Conservation (phyloP, 2,113 vertebrate species). For the Perccottus glenii region DNA sequence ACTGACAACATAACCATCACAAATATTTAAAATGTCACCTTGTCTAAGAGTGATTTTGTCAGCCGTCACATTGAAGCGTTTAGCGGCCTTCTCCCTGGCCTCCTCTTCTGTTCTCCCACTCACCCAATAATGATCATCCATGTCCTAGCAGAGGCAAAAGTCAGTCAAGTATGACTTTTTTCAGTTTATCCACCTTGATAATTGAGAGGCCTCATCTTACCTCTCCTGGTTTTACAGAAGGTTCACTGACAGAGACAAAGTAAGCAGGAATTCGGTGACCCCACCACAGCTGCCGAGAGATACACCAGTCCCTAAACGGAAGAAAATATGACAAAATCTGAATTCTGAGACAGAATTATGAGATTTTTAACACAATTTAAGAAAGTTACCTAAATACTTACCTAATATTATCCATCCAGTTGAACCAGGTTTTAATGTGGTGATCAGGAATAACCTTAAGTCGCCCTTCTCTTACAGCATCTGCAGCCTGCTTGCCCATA, state of each 20-base stretch:
- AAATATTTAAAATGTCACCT: slow-evolving; percentile 72
- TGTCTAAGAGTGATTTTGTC: slow-evolving; percentile 86
- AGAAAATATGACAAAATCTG: background rate
- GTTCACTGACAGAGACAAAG: slow-evolving; percentile 83
- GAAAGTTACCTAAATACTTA: slow-evolving; percentile 78
- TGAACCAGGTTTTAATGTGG: slow-evolving; percentile 89
- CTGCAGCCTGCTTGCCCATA: slow-evolving; percentile 88
- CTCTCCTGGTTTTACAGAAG: slow-evolving; percentile 83
- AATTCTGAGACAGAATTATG: too few species aligned
- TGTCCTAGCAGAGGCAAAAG: slow-evolving; percentile 74
- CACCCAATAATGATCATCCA: slow-evolving; percentile 88
- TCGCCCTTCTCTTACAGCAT: slow-evolving; percentile 82
- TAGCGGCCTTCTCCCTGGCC: slow-evolving; percentile 85
- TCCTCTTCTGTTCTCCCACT: slow-evolving; percentile 84
- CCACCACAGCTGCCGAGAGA: slow-evolving; percentile 94
- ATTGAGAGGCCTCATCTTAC: slow-evolving; percentile 56
- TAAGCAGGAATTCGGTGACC: slow-evolving; percentile 91
- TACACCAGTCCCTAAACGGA: slow-evolving; percentile 86
- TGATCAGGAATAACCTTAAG: slow-evolving; percentile 88
- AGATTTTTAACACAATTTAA: too few species aligned
- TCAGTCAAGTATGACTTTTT: slow-evolving; percentile 3
- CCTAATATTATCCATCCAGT: slow-evolving; percentile 94
- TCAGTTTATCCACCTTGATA: slow-evolving; percentile 11
- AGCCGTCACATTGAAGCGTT: slow-evolving; percentile 80
- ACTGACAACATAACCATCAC: slow-evolving; percentile 13